Base-by-base conservation (phyloP, 2,113 vertebrate genomes). In the Xerus inauris region DNA sequence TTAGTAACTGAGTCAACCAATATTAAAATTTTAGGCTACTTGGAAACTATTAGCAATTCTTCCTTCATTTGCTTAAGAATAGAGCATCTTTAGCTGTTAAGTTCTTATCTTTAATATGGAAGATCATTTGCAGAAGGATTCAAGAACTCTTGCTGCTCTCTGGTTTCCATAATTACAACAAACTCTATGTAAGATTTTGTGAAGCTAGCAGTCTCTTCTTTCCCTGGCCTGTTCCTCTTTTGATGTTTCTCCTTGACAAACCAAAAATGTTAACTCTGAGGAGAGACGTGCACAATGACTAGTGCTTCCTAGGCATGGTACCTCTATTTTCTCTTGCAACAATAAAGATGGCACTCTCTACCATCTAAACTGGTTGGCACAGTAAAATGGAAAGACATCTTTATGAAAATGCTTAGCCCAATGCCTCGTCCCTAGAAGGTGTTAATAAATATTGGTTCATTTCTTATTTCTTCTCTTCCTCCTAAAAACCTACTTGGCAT, bases 31-130 rank as follows among this genome's bases (percentile, higher is more conserved):
- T 95, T 14, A 75, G 38, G 16, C 13, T 65, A 79, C 20, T 32
- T 86, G 80, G 38, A 90, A 89, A 90, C 22, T 65, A 65, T 71
- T 28, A 69, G 9, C 24, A 79, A 85, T 38, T 69, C 13, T 47
- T 75, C 32, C 24, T 92, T 94, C 62, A 91, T 83, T 92, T 57
- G 19, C 47, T 84, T 47, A 80, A 87, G 79, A 76, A 51, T 2
- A 49, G 40, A 72, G 19, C 45, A 69, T 89, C 5, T 89, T 69
- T 96, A 81, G 77, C 32, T 96, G 11, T 45, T 71, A 89, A 84
- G 82, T 65, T 6, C 2, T 7, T 51, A 13, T 81, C 57, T 87
- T 93, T 90, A 84, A 12, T 35, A 86, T 80, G 16, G 72, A 1
- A 30, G 59, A 65, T 28, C 51, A 96, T 93, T 79, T 75, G 59